phyloP scores from a whole-genome alignment of 2,113 vertebrate genomes.

The Leptodactylus fuscus region DNA sequence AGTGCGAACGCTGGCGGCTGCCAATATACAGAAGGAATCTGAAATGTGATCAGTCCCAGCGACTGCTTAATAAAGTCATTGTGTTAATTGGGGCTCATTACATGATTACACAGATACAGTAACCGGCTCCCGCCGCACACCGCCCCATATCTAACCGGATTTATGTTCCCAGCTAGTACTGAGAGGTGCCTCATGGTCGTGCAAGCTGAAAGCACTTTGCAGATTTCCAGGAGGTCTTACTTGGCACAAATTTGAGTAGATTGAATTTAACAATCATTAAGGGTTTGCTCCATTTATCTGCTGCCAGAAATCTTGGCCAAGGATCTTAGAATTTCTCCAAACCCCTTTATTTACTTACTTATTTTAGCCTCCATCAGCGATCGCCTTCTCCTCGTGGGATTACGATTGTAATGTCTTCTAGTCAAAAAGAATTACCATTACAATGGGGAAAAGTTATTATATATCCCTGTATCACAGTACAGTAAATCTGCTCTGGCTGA shows the following conservation, averaged over 20 bases:
- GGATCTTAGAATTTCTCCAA: slow-evolving; percentile 58
- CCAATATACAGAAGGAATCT: slow-evolving; percentile 19
- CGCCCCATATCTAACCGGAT: neutral
- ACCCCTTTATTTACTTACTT: slow-evolving; percentile 59
- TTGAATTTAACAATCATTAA: slow-evolving; percentile 58
- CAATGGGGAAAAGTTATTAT: slow-evolving; percentile 42
- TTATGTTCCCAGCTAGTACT: slow-evolving; percentile 11
- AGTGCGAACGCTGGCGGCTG: too few species aligned
- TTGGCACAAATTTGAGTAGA: slow-evolving; percentile 49
- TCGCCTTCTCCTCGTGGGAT: slow-evolving; percentile 52
- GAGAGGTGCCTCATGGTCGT: slow-evolving; percentile 31
- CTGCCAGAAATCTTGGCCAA: slow-evolving; percentile 58
- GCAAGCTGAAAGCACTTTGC: slow-evolving; percentile 37
- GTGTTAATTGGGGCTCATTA: slow-evolving; percentile 31
- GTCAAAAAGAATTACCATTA: slow-evolving; percentile 48
- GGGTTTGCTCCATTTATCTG: slow-evolving; percentile 56
- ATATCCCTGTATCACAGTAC: slow-evolving; percentile 41
- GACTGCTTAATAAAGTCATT: slow-evolving; percentile 34
- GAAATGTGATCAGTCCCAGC: slow-evolving; percentile 18
- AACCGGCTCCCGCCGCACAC: neutral
- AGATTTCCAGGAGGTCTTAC: slow-evolving; percentile 47
- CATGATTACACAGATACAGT: slow-evolving; percentile 35
- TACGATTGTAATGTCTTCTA: slow-evolving; percentile 42
- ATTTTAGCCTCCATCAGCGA: slow-evolving; percentile 56
- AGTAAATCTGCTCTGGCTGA: slow-evolving; percentile 24